A percentile compares a stretch with the other conserved stretches of the same genome.
Evolutionary conservation across 2,797 vertebrate genomes (phyloP).

Genomic region (Phylloscopus collybita): DNA sequence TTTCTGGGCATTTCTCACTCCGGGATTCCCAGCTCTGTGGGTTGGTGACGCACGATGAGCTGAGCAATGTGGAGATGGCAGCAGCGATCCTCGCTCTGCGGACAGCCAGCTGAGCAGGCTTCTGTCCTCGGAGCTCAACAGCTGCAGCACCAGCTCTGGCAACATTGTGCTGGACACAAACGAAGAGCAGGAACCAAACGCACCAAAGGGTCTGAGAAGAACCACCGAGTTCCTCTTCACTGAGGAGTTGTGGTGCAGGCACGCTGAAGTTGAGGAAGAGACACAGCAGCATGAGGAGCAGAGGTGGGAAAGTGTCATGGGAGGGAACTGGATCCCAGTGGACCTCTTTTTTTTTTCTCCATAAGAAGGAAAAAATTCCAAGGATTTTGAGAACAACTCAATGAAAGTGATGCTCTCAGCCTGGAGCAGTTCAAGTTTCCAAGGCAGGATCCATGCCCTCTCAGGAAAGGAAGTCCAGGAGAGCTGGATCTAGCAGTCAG

Average conservation of each 20-base stretch:
- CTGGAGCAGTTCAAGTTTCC: not conserved
- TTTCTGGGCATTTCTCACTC: not conserved
- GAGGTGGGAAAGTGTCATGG: fast-evolving
- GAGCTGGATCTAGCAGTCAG: not conserved
- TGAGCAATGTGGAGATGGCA: not conserved
- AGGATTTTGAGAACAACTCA: not conserved
- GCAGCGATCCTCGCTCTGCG: fast-evolving
- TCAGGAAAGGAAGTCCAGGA: not conserved
- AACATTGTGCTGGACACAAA: not conserved
- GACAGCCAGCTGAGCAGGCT: fast-evolving
- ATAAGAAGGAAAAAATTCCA: not conserved
- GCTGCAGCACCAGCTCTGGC: not conserved
- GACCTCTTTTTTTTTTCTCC: no score
- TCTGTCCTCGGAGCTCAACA: not conserved
- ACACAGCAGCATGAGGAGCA: not conserved
- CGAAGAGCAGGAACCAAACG: not conserved
- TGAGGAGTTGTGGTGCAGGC: not conserved
- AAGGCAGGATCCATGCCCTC: not conserved
- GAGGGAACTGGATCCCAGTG: not conserved
- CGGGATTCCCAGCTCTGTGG: not conserved
- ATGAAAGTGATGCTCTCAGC: not conserved
- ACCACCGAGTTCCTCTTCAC: not conserved
- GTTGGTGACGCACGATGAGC: not conserved
- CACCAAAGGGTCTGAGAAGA: not conserved
- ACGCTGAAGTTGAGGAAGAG: not conserved